Conservation (phyloP, 2,888 invertebrate genomes). For the Alviniconcha strummeri region DNA sequence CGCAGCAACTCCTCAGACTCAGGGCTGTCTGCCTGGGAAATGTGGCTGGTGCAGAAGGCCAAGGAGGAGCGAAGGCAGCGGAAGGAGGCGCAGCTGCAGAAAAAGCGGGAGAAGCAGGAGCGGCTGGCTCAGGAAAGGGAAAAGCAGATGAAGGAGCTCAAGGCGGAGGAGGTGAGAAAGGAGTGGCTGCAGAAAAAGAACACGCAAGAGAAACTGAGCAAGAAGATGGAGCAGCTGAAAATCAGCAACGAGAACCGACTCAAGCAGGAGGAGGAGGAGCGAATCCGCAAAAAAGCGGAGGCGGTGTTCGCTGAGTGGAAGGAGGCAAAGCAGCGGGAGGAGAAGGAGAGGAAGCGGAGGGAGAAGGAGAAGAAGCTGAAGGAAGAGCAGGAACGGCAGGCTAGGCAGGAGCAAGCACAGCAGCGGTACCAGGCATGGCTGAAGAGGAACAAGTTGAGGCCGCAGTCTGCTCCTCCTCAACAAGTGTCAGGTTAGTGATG, state of each 20-base stretch:
- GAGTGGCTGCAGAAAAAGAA: constrained; percentile 63
- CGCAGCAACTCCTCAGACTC: constrained; percentile 39
- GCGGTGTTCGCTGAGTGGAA: constrained; percentile 50
- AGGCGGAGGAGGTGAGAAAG: constrained; percentile 53
- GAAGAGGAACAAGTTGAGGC: constrained; percentile 54
- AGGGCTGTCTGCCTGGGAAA: constrained; percentile 66
- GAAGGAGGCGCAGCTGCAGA: constrained; percentile 48
- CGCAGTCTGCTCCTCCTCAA: constrained; percentile 59
- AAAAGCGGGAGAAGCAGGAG: constrained; percentile 48
- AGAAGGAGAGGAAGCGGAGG: constrained; percentile 51
- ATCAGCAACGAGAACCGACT: constrained; percentile 38
- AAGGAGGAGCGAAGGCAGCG: constrained; percentile 55
- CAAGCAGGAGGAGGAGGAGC: constrained; percentile 43
- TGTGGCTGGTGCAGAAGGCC: constrained; percentile 67
- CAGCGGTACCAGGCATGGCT: constrained; percentile 62
- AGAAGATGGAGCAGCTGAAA: constrained; percentile 43
- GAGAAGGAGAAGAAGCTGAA: constrained; percentile 56
- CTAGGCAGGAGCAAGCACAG: constrained; percentile 54
- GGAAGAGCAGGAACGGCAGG: constrained; percentile 52
- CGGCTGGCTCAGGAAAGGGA: constrained; percentile 54
- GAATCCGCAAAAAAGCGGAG: constrained; percentile 44
- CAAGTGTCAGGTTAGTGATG: constrained; percentile 62
- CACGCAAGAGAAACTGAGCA: constrained; percentile 43
- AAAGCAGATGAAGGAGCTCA: constrained; percentile 51
- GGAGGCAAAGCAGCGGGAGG: constrained; percentile 49